Base-by-base conservation (phyloP, 1,140 invertebrate genomes). In the Drosophila nasuta region DNA sequence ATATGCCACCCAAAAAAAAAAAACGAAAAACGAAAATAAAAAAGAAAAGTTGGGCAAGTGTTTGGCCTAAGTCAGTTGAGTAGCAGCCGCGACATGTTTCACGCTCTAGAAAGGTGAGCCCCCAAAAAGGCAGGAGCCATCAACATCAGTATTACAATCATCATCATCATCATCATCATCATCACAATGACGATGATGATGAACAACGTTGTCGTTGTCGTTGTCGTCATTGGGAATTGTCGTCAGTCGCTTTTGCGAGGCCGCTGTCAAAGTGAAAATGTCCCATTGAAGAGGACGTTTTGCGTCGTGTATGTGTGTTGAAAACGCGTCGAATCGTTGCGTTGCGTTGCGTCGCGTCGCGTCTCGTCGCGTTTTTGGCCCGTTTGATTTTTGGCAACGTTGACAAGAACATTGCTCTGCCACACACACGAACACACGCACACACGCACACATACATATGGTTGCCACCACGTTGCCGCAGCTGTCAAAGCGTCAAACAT, bases 401-500 rank as follows among this genome's bases (percentile, higher is more conserved):
- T 52, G 73, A 33, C 30, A 33, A 33, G 30, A 33, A 33, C 30
- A 20, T 20, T 20, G 20, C 20, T 20, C 20, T 20, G 20, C 20
- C 20, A 20, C 20, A 20, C 20, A 20, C 17, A 20, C 17, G 17
- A 1, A 20, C 17, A 20, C 17, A 20, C 17, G 17, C 17, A 20
- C 2, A 20, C 20, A 20, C 20, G 20, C 20, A 20, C 20, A 20
- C 20, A 20, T 20, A 20, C 3, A 3, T 20, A 20, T 20, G 20
- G 3, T 20, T 20, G 20, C 20, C 20, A 20, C 45, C 79, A 70
- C 65, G 77, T 74, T 80, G 80, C 77, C 73, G 68, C 80, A 79
- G 79, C 82, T 88, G 82, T 87, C 82, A 87, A 83, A 88, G 82
- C 82, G 80, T 87, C 83, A 87, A 87, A 89, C 77, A 87, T 79